These are phyloP conservation scores for Macrotus californicus DNA, from an alignment of 2,113 vertebrate species.

Conservation along the genomic window DNA sequence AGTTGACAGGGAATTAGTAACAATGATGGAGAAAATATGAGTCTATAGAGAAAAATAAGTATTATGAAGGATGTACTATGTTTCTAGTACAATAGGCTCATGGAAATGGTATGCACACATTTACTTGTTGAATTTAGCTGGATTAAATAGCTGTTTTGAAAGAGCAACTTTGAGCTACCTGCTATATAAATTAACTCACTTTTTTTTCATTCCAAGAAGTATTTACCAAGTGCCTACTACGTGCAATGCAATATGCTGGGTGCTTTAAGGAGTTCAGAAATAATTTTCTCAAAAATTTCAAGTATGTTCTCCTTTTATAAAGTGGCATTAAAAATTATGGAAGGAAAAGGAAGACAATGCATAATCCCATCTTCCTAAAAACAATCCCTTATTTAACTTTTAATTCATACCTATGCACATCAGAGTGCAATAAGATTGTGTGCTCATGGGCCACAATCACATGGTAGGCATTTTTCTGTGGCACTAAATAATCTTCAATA, in stretches of 20 bases:
- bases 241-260: not conserved
- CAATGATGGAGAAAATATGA: not conserved
- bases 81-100: not conserved
- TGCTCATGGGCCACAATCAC: not conserved
- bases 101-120: not conserved
- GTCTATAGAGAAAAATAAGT: not conserved
- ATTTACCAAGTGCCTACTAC: not conserved
- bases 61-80: not conserved
- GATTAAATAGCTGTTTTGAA: not conserved
- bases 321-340: not conserved
- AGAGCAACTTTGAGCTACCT: not conserved
- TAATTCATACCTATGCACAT: not conserved
- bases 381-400: not conserved
- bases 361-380: not conserved
- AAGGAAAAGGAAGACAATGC: not conserved
- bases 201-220: not conserved
- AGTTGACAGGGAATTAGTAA: not conserved
- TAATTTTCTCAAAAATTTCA: not conserved
- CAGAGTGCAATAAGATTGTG: not conserved
- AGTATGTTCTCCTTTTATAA: not conserved
- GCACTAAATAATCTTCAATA: not conserved
- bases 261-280: not conserved
- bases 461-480: not conserved
- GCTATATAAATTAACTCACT: not conserved
- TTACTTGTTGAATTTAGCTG: not conserved